Evolutionary conservation across 2,888 invertebrate genomes (phyloP), one percentile per base, ranked within the genome.

Genomic region (Pimpla rufipes): DNA sequence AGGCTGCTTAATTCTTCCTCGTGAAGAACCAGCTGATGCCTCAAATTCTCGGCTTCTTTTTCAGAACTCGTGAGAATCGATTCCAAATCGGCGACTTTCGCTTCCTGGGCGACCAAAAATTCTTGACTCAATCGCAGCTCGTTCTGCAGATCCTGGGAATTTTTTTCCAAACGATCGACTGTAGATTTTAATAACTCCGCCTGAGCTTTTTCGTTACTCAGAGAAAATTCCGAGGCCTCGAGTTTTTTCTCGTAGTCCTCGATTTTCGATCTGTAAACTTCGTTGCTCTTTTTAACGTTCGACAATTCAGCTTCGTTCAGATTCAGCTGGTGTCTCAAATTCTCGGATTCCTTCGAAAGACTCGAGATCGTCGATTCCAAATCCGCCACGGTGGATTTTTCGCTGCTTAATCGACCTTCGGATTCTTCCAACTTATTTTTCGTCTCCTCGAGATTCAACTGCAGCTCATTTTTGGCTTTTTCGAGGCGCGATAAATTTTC

Each of bases 191-290:
- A 83, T 59, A 68, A 45, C 7, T 10, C 7, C 7, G 10, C 55
- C 11, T 2, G 75, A 80, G 71, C 50, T 71, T 67, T 81, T 81
- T 88, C 87, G 18, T 59, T n/a, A n/a, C n/a, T n/a, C 29, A 29
- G 29, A 29, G 29, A 29, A 29, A 16, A 13, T 11, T 76, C 73
- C 55, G 88, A 84, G 55, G 83, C 68, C 18, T 16, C 23, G 16
- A 66, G 71, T 66, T 62, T 86, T 74, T 68, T 83, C 79, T 89
- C 87, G 16, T 45, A 50, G 0, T 83, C 55, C 50, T 85, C 8
- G 85, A 79, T 16, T 8, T 37, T 80, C 21, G 55, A 35, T 70
- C 79, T 68, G 40, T 71, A 52, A n/a, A 52, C 64, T 45, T 81
- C 50, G 68, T 76, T 74, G 64, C 82, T 79, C 35, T 84, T 45